Evolutionary conservation across 2,113 vertebrate species (phyloP).

Genomic region (Rhabdornis inornatus): DNA sequence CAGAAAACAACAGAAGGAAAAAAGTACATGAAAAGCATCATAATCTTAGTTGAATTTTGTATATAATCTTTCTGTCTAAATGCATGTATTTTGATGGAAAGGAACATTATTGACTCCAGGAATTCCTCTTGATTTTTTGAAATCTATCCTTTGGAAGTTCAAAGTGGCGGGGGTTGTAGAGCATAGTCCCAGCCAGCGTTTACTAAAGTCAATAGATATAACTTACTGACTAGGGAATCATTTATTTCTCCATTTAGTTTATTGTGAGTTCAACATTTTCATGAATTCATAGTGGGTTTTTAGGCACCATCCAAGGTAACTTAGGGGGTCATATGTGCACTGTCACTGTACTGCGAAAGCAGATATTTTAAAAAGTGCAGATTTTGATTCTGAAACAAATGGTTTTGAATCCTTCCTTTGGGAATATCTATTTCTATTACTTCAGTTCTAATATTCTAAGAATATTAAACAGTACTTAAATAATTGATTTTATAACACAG

Average conservation of each 20-base stretch:
- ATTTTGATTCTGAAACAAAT: not conserved
- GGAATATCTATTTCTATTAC: not conserved
- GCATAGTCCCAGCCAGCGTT: not conserved
- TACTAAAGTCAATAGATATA: not conserved
- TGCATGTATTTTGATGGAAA: not conserved
- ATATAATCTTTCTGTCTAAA: not conserved
- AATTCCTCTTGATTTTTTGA: not conserved
- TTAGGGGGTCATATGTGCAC: not conserved
- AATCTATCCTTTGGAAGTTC: not conserved
- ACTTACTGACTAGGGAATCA: not conserved
- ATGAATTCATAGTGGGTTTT: not conserved
- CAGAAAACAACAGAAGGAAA: not conserved
- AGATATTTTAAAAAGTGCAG: not conserved
- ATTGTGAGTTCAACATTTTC: not conserved
- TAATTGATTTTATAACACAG: not conserved
- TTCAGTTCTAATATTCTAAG: not conserved
- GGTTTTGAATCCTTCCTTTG: not conserved
- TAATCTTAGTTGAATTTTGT: not conserved
- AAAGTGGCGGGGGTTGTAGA: fast-evolving
- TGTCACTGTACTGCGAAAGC: not conserved
- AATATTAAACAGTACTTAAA: not conserved
- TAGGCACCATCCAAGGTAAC: not conserved
- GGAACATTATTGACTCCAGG: not conserved
- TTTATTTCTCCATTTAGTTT: not conserved
- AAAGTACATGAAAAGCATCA: not conserved